Evolutionary conservation across 2,113 vertebrate species (phyloP).

Genomic region (Rhineura floridana): DNA sequence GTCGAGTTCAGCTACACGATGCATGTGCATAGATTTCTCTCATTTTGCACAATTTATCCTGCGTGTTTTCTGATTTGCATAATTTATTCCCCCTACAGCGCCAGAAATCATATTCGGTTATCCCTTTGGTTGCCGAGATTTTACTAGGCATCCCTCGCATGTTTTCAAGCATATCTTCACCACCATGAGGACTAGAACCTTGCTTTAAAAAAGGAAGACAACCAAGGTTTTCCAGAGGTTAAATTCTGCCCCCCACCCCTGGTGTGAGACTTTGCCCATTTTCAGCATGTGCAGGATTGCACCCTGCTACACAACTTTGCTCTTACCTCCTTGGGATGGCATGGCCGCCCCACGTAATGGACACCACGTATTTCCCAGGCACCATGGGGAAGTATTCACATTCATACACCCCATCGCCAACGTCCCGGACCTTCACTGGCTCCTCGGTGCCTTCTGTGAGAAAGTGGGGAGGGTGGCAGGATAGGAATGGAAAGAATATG

Average conservation of each 20-base stretch:
- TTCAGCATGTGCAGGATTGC: too few species aligned
- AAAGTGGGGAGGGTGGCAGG: too few species aligned
- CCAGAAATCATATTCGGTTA: too few species aligned
- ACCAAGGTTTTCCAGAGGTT: background rate
- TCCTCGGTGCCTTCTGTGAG: conserved; percentile 86
- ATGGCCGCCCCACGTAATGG: conserved; percentile 89
- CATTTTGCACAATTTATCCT: background rate
- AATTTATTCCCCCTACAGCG: background rate
- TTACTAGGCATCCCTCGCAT: background rate
- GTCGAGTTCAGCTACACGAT: background rate
- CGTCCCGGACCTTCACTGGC: conserved; percentile 84
- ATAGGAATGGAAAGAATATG: fast-evolving
- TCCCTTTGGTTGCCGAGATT: background rate
- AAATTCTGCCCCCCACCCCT: background rate
- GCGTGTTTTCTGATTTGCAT: background rate
- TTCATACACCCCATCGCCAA: conserved; percentile 83
- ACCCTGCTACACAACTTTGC: too few species aligned
- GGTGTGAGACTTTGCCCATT: background rate
- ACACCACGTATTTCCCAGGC: conserved; percentile 85
- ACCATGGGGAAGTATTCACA: conserved; percentile 89
- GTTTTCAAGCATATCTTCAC: background rate
- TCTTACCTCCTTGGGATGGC: conserved; percentile 90
- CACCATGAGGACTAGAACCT: background rate
- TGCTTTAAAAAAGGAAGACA: background rate
- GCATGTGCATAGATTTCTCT: background rate